phyloP scores from a whole-genome alignment of 35 echinoderm and acorn worm genomes.

The Stichopus chloronotus region DNA sequence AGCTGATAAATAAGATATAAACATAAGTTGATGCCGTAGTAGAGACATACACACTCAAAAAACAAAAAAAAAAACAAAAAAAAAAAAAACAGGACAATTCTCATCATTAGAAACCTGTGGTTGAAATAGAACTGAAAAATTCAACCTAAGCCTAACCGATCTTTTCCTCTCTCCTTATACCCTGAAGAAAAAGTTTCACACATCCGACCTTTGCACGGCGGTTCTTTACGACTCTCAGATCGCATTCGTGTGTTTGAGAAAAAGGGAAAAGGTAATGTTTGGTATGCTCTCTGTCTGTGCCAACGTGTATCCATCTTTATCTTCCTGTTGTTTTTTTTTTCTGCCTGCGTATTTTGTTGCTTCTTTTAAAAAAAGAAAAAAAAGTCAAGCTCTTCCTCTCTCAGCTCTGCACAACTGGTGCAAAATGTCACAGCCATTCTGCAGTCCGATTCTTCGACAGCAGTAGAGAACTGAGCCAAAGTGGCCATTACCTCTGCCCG shows the following conservation, averaged over 20 bases:
- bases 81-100: too few relatives aligned
- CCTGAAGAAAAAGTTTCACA: slow-evolving; percentile 26
- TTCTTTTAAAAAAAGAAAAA: background rate
- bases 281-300: background rate
- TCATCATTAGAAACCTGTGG: too few relatives aligned
- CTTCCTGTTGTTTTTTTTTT: background rate
- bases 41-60: too few relatives aligned
- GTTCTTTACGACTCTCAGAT: slow-evolving; percentile 19
- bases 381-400: background rate
- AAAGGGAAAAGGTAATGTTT: slow-evolving; percentile 29
- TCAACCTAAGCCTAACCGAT: background rate
- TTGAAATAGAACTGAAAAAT: too few relatives aligned
- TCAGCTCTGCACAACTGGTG: background rate
- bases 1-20: too few relatives aligned
- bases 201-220: background rate
- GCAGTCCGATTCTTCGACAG: too few relatives aligned
- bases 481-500: too few relatives aligned
- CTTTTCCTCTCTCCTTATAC: slow-evolving; percentile 30
- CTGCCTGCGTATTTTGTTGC: slow-evolving; percentile 4
- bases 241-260: slow-evolving; percentile 45
- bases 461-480: too few relatives aligned
- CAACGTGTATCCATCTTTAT: background rate
- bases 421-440: background rate
- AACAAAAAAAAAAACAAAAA: too few relatives aligned
- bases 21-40: too few relatives aligned